Conservation (phyloP, 1,140 invertebrate species). For the Drosophila arawakana region DNA sequence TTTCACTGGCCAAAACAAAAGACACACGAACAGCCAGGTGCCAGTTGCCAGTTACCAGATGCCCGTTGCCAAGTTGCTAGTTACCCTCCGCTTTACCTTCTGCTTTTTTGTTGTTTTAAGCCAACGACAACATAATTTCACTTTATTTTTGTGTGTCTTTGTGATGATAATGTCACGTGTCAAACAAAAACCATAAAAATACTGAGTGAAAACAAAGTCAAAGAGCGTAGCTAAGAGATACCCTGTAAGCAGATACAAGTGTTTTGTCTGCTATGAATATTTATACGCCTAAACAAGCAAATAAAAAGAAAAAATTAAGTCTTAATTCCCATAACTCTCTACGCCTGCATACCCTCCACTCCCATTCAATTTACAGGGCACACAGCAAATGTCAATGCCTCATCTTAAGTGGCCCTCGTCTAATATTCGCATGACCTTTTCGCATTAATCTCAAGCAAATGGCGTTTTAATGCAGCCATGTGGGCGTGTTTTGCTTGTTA, state of each 20-base stretch:
- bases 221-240: not conserved
- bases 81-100: constrained; percentile 7
- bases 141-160: constrained; percentile 50
- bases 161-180: constrained; percentile 64
- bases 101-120: constrained; percentile 20
- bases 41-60: constrained; percentile 8
- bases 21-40: constrained; percentile 15
- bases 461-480: constrained; percentile 73
- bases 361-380: not conserved
- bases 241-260: not conserved
- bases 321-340: too few relatives aligned
- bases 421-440: constrained; percentile 72
- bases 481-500: constrained; percentile 51
- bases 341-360: too few relatives aligned
- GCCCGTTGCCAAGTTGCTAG: constrained; percentile 9
- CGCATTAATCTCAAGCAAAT: constrained; percentile 76
- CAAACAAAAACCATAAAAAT: constrained; percentile 39
- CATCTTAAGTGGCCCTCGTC: constrained; percentile 37
- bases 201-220: constrained; percentile 20
- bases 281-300: too few relatives aligned
- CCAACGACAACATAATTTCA: constrained; percentile 54
- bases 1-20: constrained; percentile 45
- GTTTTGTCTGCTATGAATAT: too few relatives aligned
- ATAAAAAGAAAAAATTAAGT: too few relatives aligned
- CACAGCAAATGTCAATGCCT: constrained; percentile 63